These are phyloP conservation scores for Heliocidaris tuberculata DNA, from an alignment of 35 echinoderm and acorn worm species.

Conservation along the genomic window DNA sequence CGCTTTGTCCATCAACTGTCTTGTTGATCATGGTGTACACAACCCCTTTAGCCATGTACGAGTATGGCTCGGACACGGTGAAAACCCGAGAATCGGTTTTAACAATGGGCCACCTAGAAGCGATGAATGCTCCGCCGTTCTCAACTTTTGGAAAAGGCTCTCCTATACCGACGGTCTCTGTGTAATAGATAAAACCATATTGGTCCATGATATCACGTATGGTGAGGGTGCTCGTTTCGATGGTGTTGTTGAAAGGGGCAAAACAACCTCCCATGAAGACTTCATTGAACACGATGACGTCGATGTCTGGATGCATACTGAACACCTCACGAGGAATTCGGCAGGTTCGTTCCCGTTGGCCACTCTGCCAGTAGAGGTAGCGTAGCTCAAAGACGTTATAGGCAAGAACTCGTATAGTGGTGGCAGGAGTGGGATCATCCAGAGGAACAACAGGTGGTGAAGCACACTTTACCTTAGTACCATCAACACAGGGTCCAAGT, in stretches of 20 bases:
- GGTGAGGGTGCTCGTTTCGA: constrained; percentile 34
- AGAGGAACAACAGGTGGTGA: constrained; percentile 39
- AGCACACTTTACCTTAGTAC: constrained; percentile 63
- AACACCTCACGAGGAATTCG: constrained; percentile 62
- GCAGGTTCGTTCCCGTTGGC: constrained; percentile 75
- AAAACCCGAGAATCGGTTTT: constrained; percentile 30
- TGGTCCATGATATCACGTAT: constrained; percentile 65
- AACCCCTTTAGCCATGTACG: constrained; percentile 55
- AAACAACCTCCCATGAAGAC: constrained; percentile 87
- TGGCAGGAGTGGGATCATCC: constrained; percentile 46
- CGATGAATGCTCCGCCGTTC: constrained; percentile 67
- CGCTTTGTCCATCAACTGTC: constrained; percentile 24
- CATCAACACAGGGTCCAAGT: constrained; percentile 47
- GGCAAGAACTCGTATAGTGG: constrained; percentile 53
- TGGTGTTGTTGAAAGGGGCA: neutral
- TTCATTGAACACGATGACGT: constrained; percentile 85
- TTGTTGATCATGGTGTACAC: constrained; percentile 60
- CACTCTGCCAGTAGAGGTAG: constrained; percentile 51
- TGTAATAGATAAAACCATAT: constrained; percentile 73
- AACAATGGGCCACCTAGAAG: constrained; percentile 78
- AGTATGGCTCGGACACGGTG: neutral
- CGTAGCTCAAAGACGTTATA: constrained; percentile 81
- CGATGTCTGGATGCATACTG: constrained; percentile 53
- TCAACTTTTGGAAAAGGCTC: constrained; percentile 56
- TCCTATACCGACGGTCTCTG: constrained; percentile 61